These are phyloP conservation scores for Ptyas mucosa DNA, from an alignment of 2,113 vertebrate species.

Conservation along the genomic window DNA sequence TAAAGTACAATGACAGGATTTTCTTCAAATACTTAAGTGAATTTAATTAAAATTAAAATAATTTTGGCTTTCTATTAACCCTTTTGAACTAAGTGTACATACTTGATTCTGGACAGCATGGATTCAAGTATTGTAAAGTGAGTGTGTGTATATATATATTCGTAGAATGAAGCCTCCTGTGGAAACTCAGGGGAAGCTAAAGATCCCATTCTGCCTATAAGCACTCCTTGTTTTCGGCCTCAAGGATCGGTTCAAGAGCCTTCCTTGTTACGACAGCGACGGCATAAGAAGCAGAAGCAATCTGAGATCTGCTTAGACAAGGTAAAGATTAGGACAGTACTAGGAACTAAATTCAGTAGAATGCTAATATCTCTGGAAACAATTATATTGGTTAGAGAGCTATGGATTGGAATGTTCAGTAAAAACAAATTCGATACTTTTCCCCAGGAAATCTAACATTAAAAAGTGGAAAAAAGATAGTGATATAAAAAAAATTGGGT, in stretches of 20 bases:
- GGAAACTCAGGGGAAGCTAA: conserved; percentile 42
- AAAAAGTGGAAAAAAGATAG: not conserved
- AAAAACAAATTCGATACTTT: not conserved
- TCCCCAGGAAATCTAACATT: not conserved
- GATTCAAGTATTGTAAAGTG: conserved; percentile 1
- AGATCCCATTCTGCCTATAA: conserved; percentile 1
- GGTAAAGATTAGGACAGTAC: conserved; percentile 29
- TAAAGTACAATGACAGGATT: not conserved
- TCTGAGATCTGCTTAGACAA: conserved; percentile 43
- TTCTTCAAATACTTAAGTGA: not conserved
- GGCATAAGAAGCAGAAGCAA: conserved; percentile 62
- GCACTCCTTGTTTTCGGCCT: conserved; percentile 45
- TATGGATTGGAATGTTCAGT: not conserved
- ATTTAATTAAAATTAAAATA: not conserved
- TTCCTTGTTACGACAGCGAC: conserved; percentile 65
- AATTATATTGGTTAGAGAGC: not conserved
- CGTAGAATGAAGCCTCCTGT: conserved; percentile 59
- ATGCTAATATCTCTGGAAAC: not conserved
- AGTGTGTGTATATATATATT: conserved; percentile 32
- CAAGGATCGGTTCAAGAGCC: conserved; percentile 68
- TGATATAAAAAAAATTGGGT: not conserved
- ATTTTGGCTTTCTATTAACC: not conserved
- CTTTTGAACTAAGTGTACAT: not conserved
- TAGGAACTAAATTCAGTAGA: not conserved
- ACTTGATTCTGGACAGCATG: not conserved